Evolutionary conservation across 1,140 invertebrate species (phyloP), one percentile per base, ranked within the genome.

Genomic region (Bombus superbus): DNA sequence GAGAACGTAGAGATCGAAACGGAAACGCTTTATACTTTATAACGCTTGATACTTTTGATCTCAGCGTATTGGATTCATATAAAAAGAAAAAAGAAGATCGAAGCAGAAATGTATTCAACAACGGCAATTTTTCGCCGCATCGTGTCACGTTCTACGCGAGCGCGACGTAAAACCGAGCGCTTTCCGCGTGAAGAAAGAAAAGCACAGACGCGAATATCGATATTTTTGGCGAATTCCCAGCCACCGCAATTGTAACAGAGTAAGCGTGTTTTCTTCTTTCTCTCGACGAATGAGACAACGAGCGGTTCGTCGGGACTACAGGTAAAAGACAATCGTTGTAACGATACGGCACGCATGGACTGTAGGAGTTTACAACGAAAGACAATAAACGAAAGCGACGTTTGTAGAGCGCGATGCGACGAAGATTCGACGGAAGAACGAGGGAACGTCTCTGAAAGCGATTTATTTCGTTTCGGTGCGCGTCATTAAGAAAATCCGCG

Each of bases 211-310:
- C 28, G 42, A 69, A 18, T 47, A 40, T 68, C 25, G 74, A 83
- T 83, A 89, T 89, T 86, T 86, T 86, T 81, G 88, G 68, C 72
- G 76, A 82, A 73, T 86, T 86, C 40, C 59, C 10, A 68, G 76
- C 79, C 69, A n/a, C 74, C 35, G 71, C 64, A 47, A 78, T 81
- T 82, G 69, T 81, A 89, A 40, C 62, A 69, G 88, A 77, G 73
- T 73, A 82, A 68, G 82, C 59, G 47, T 85, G 68, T 53, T 64
- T 74, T 25, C 4, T 38, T 68, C 22, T 25, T 22, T 68, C 25
- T 38, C n/a, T 74, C 35, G 25, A 66, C 74, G 53, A 84, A 78
- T 59, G 47, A 68, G 73, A 81, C 44, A 64, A 83, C 53, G 62
- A 86, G 28, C 75, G 53, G 22, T 80, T 83, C 81, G 80, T 74